phyloP scores from a whole-genome alignment of 2,113 vertebrate genomes.

The Dipodomys stephensi region DNA sequence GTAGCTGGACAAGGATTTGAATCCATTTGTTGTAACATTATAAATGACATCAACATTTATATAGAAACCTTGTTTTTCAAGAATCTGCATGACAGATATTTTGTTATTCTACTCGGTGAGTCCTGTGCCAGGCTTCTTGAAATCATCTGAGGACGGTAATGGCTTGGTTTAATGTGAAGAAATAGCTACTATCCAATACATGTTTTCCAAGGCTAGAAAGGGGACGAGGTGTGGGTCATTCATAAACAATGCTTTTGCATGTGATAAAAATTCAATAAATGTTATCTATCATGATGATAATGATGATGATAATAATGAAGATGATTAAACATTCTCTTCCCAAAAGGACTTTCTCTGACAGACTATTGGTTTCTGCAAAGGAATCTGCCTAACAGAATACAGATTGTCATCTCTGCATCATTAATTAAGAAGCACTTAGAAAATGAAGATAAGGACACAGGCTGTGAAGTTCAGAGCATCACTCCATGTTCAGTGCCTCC shows the following conservation, averaged over 20 bases:
- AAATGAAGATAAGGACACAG: not conserved
- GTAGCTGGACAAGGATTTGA: not conserved
- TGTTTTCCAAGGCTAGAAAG: not conserved
- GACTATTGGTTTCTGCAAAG: conserved; percentile 65
- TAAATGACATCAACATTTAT: not conserved
- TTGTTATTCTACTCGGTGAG: not conserved
- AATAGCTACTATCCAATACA: not conserved
- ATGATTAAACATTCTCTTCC: conserved; percentile 69
- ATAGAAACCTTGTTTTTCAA: not conserved
- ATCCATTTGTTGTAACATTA: not conserved
- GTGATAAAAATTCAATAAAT: conserved; percentile 61
- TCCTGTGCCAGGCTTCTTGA: not conserved
- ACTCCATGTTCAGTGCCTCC: not conserved
- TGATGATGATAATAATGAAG: conserved; percentile 71
- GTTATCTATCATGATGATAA: conserved; percentile 60
- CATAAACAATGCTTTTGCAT: not conserved
- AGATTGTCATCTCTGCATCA: conserved; percentile 45
- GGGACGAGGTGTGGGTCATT: conserved; percentile 41
- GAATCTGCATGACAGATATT: not conserved
- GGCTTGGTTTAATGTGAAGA: not conserved
- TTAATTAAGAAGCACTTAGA: conserved; percentile 50
- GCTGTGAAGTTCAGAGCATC: not conserved
- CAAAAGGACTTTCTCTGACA: conserved; percentile 63
- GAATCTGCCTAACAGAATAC: conserved; percentile 46
- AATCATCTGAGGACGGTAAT: not conserved